phyloP scores from a whole-genome alignment of 2,888 invertebrate genomes.

The Andrena trimmerana region DNA sequence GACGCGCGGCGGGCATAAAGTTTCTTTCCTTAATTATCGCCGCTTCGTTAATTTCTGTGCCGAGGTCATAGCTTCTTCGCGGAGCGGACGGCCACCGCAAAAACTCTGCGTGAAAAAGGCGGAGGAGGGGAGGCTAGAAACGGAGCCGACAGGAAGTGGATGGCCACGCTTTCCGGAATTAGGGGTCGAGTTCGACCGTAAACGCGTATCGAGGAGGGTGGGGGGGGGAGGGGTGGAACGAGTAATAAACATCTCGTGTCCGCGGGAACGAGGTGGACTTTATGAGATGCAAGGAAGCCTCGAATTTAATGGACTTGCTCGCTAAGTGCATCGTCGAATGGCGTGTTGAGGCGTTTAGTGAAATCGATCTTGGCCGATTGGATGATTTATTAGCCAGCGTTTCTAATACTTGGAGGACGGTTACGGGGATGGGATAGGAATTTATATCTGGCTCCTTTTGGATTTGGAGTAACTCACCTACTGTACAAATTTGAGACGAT shows the following conservation, averaged over 20 bases:
- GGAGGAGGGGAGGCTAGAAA: slow-evolving; percentile 7
- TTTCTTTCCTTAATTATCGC: slow-evolving; percentile 76
- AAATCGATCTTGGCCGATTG: no score
- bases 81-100: slow-evolving; percentile 22
- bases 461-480: no score
- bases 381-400: no score
- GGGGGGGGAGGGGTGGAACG: slow-evolving; percentile 15
- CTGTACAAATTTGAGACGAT: no score
- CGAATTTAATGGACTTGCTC: neutral
- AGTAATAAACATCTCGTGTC: slow-evolving; percentile 56
- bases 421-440: no score
- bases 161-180: slow-evolving; percentile 72
- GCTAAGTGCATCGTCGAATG: neutral
- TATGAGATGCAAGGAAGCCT: slow-evolving; percentile 34
- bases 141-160: slow-evolving; percentile 46
- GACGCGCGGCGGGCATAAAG: slow-evolving; percentile 63
- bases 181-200: slow-evolving; percentile 67
- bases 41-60: slow-evolving; percentile 75
- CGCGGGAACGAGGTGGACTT: slow-evolving; percentile 39
- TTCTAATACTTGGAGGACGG: no score
- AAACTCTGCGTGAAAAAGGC: slow-evolving; percentile 41
- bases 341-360: neutral
- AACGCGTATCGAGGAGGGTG: slow-evolving; percentile 55
- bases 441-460: no score
- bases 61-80: slow-evolving; percentile 58